phyloP scores from a whole-genome alignment of 2,113 vertebrate genomes.

The Himantopus leucocephalus region DNA sequence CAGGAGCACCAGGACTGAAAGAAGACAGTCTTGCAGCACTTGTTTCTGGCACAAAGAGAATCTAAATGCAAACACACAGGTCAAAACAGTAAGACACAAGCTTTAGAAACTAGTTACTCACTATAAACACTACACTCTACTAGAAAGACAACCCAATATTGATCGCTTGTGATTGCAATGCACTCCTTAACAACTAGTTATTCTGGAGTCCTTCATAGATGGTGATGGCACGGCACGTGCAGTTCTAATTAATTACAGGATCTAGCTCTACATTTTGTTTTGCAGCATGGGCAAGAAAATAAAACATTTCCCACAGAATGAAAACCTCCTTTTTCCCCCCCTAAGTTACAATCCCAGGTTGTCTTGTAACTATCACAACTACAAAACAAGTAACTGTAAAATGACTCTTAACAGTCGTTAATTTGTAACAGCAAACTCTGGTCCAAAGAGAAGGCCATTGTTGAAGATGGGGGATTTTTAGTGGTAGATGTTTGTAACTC shows the following conservation, averaged over 20 bases:
- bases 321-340: not conserved
- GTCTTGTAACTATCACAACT: not conserved
- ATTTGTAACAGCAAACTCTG: not conserved
- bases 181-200: not conserved
- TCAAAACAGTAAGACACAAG: not conserved
- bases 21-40: constrained; percentile 59
- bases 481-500: not conserved
- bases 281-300: not conserved
- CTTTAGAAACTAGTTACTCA: not conserved
- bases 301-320: not conserved
- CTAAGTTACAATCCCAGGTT: not conserved
- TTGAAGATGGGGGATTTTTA: not conserved
- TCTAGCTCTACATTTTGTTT: not conserved
- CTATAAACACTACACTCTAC: not conserved
- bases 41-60: constrained; percentile 89
- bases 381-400: not conserved
- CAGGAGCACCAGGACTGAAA: constrained; percentile 64
- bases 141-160: not conserved
- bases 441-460: not conserved
- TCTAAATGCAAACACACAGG: constrained; percentile 68
- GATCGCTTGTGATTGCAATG: not conserved
- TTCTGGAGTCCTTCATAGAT: not conserved
- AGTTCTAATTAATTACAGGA: not conserved
- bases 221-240: not conserved
- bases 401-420: not conserved